Percentiles rank a stretch among this genome's conserved stretches.
Conservation (phyloP, 2,797 vertebrate genomes). For the Halcyon leucocephala region DNA sequence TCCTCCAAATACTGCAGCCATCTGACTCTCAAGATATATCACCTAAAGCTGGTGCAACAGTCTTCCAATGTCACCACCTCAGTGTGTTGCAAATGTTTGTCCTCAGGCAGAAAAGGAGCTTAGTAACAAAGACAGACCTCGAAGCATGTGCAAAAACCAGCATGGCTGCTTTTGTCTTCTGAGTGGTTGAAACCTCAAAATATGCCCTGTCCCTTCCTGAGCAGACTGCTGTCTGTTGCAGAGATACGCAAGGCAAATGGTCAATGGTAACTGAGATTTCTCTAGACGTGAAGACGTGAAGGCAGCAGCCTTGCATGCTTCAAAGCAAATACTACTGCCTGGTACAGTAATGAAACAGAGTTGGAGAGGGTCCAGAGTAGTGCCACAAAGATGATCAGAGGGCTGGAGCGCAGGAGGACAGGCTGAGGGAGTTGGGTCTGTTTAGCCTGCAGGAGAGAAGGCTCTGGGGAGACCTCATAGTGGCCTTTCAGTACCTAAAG, state of each 20-base stretch:
- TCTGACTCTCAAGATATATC: neutral
- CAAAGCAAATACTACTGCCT: constrained; percentile 29
- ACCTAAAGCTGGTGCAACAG: neutral
- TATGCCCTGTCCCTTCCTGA: neutral
- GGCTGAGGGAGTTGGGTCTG: too few relatives aligned
- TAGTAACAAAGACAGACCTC: neutral
- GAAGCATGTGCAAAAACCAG: neutral
- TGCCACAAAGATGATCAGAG: too few relatives aligned
- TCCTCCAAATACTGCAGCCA: neutral
- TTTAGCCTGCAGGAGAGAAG: too few relatives aligned
- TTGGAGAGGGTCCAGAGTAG: neutral
- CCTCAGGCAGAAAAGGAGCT: neutral
- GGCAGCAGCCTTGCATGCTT: neutral
- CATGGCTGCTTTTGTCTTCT: neutral
- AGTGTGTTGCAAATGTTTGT: neutral
- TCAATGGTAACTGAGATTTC: constrained; percentile 10
- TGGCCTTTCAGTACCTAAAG: too few relatives aligned
- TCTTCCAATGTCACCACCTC: neutral
- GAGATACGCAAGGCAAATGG: neutral
- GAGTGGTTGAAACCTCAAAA: constrained; percentile 42
- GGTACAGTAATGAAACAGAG: neutral
- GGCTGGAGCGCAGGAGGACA: too few relatives aligned
- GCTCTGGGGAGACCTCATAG: too few relatives aligned
- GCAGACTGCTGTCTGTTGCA: constrained; percentile 8
- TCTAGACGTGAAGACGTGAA: constrained; percentile 12